Evolutionary conservation across 2,113 vertebrate species (phyloP).

Genomic region (Alligator sinensis): DNA sequence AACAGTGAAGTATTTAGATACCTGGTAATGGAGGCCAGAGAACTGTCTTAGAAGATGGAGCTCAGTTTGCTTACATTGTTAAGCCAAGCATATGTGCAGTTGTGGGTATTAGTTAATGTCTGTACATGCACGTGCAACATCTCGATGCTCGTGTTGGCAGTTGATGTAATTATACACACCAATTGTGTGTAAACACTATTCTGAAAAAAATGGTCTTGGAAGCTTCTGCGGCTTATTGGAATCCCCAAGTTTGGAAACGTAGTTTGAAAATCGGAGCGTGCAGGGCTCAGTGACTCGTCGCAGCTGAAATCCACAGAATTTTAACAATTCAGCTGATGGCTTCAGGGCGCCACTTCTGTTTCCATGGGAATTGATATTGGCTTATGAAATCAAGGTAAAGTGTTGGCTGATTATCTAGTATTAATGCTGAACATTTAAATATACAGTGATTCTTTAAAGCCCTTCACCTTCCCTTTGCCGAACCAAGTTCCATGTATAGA

Average conservation of each 20-base stretch:
- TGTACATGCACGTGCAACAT: no score
- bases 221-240: not conserved
- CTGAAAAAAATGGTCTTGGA: not conserved
- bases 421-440: slow-evolving; percentile 24
- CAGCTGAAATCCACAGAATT: not conserved
- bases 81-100: not conserved
- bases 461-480: slow-evolving; percentile 18
- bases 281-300: not conserved
- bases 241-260: not conserved
- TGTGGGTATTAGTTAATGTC: no score
- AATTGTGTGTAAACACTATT: fast-evolving
- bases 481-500: not conserved
- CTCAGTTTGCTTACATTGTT: not conserved
- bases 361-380: slow-evolving; percentile 34
- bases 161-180: fast-evolving
- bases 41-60: not conserved
- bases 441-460: not conserved
- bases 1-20: not conserved
- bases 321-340: not conserved
- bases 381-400: slow-evolving; percentile 59
- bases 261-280: not conserved
- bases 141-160: fast-evolving
- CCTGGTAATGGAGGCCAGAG: not conserved
- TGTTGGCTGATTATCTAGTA: slow-evolving; percentile 31
- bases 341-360: slow-evolving; percentile 29